Evolutionary conservation across 2,113 vertebrate species (phyloP).

Genomic region (Syngnathoides biaculeatus): DNA sequence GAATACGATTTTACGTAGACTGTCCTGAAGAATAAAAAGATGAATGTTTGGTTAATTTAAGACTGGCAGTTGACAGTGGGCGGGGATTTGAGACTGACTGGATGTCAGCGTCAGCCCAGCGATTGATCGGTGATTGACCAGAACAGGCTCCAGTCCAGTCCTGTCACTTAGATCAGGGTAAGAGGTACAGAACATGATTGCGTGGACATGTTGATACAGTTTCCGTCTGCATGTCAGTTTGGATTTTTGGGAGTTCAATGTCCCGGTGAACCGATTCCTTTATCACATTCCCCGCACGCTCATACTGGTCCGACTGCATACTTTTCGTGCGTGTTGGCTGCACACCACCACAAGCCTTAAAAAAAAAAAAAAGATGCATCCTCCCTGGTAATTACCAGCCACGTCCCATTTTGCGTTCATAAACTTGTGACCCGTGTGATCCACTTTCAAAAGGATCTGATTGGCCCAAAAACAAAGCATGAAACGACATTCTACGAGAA

Average conservation of each 20-base stretch:
- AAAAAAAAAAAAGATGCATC: background rate
- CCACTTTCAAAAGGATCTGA: background rate
- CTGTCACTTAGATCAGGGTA: background rate
- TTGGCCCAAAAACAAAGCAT: background rate
- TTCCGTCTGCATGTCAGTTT: background rate
- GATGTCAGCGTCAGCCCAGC: background rate
- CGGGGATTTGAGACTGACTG: background rate
- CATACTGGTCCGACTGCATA: slow-evolving; percentile 62
- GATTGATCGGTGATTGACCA: background rate
- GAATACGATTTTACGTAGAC: background rate
- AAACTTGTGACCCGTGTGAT: background rate
- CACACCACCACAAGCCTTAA: slow-evolving; percentile 13
- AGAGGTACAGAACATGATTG: background rate
- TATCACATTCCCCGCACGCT: slow-evolving; percentile 3
- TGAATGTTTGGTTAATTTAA: background rate
- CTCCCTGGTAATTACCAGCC: background rate
- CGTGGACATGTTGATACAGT: background rate
- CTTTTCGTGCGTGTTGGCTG: slow-evolving; percentile 6
- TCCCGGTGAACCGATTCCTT: background rate
- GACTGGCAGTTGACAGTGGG: background rate
- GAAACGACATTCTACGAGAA: background rate
- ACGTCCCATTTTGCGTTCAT: slow-evolving; percentile 12
- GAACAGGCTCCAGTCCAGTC: background rate
- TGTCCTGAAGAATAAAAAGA: background rate
- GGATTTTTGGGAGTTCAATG: background rate